Evolutionary conservation across 2,113 vertebrate species (phyloP).

Genomic region (Patagioenas fasciata): DNA sequence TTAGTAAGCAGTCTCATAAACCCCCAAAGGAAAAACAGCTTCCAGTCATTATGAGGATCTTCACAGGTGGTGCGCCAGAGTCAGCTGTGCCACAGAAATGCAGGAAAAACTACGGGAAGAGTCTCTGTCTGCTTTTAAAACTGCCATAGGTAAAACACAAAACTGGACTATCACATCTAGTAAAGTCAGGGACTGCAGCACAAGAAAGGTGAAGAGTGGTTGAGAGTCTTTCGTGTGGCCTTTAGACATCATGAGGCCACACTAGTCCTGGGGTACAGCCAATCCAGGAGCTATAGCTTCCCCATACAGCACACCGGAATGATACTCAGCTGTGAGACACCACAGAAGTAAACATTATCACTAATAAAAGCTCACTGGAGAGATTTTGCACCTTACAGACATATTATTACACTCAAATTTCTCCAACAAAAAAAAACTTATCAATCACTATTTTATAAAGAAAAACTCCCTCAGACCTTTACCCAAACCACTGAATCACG

Average conservation of each 20-base stretch:
- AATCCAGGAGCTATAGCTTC: background rate
- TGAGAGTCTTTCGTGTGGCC: background rate
- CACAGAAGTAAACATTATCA: background rate
- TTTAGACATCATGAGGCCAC: background rate
- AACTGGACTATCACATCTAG: background rate
- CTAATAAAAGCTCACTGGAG: background rate
- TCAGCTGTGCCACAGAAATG: accelerated
- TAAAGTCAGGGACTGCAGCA: background rate
- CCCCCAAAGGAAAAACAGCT: background rate
- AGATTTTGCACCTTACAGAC: background rate
- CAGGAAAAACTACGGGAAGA: background rate
- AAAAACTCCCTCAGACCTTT: background rate
- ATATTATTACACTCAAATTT: background rate
- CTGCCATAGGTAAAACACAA: background rate
- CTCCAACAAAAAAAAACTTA: background rate
- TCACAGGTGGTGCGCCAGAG: background rate
- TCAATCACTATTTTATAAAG: background rate
- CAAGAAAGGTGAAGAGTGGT: background rate
- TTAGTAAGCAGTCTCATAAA: background rate
- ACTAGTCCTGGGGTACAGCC: background rate
- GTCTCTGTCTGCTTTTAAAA: background rate
- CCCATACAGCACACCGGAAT: background rate
- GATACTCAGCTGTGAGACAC: background rate
- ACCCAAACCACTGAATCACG: background rate
- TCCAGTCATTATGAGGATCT: background rate